Percentiles rank a stretch among this genome's conserved stretches.
phyloP scores from a whole-genome alignment of 2,888 invertebrate genomes.

The Salticus scenicus region DNA sequence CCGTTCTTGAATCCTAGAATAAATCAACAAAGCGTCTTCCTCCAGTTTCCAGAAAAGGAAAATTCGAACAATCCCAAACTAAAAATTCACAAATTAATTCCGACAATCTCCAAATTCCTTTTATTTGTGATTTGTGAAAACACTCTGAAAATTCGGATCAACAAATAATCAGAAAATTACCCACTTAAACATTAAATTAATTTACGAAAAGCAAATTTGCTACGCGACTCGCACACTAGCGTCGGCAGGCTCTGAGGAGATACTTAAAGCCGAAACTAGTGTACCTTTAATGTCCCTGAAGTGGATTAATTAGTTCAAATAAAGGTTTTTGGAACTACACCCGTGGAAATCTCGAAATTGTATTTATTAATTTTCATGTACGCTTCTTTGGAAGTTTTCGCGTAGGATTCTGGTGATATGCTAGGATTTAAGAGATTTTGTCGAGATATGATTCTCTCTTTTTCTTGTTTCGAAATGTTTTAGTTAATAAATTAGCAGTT shows the following conservation, averaged over 20 bases:
- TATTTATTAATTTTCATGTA: constrained; percentile 6
- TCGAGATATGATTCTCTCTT: too few species aligned
- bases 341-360: constrained; percentile 13
- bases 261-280: constrained; percentile 10
- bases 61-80: background rate
- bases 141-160: background rate
- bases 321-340: constrained; percentile 25
- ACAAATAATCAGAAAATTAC: constrained; percentile 34
- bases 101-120: background rate
- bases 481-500: background rate
- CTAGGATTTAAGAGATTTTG: background rate
- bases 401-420: background rate
- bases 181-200: constrained; percentile 49
- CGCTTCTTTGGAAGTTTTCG: constrained; percentile 8
- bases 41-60: background rate
- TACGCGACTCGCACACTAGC: background rate
- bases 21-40: too few species aligned
- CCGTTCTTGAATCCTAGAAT: too few species aligned
- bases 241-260: constrained; percentile 4
- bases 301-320: constrained; percentile 50
- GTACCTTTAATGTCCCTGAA: constrained; percentile 14
- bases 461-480: constrained; percentile 4
- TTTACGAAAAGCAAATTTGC: constrained; percentile 42
- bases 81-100: background rate
- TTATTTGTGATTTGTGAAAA: constrained; percentile 7